Base-by-base conservation (phyloP, 2,888 invertebrate genomes). In the Sarcophaga rosellei region DNA sequence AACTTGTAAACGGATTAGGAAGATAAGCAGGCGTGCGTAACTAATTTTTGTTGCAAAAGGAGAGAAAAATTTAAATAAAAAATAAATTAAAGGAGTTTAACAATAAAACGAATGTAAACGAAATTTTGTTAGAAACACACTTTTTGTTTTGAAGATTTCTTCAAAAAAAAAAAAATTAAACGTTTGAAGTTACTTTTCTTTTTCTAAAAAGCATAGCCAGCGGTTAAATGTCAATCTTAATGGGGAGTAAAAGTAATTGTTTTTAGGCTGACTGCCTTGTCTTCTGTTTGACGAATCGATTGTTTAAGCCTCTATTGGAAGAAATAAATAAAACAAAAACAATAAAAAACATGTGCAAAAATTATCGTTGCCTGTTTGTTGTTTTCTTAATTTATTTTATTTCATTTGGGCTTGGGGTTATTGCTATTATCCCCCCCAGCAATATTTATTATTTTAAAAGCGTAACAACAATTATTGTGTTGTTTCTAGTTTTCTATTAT, bases 1-100 rank as follows among this genome's bases (percentile, higher is more conserved):
- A 74, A 75, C 66, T 3, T 76, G 23, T 15, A 68, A 61, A 66
- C 73, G 69, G 10, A 69, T 20, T 21, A 62, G 21, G 21, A 45
- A 66, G 75, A 85, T 75, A 81, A 82, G 78, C 81, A 75, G 53
- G 75, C 81, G 72, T 82, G 85, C 81, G 81, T 81, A 66, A 82
- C 78, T 75, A 85, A 85, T 82, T 77, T 77, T 79, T 25, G 59
- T 62, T 47, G 35, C 53, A 77, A 44, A 11, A 11, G 5, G 25
- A 66, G 1, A 61, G 10, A 35, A 20, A 53, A 73, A 66, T 73
- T 68, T 77, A 15, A 59, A 70, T 2, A n/a, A 21, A 47, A 68
- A 65, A 61, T 53, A 35, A 68, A 53, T 70, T 78, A 25, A 73
- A 73, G 73, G n/a, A 66, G 57, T 59, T 35, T 1, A 35, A 35